Evolutionary conservation across 2,797 vertebrate species (phyloP).

Genomic region (Falco cherrug): DNA sequence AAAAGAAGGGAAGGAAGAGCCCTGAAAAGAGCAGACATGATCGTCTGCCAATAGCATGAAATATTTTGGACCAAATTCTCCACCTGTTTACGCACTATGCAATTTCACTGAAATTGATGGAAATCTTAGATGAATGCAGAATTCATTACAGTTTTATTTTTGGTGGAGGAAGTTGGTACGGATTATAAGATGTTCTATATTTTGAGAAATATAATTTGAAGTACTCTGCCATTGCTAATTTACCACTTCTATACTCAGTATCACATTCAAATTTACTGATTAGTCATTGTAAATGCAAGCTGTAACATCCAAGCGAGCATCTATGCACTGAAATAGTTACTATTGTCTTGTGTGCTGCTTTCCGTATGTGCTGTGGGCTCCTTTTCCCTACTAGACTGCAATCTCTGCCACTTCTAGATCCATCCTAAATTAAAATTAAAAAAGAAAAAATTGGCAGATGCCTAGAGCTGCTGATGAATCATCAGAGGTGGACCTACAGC

Average conservation of each 20-base stretch:
- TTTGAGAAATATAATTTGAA: slow-evolving; percentile 63
- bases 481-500: slow-evolving; percentile 56
- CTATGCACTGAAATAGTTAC: slow-evolving; percentile 52
- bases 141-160: slow-evolving; percentile 45
- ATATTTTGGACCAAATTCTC: slow-evolving; percentile 41
- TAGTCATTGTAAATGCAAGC: slow-evolving; percentile 56
- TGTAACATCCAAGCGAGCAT: slow-evolving; percentile 10
- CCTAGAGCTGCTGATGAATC: slow-evolving; percentile 32
- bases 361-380: neutral
- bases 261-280: slow-evolving; percentile 60
- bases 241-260: slow-evolving; percentile 42
- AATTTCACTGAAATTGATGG: slow-evolving; percentile 23
- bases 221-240: slow-evolving; percentile 54
- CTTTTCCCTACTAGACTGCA: slow-evolving; percentile 20
- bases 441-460: slow-evolving; percentile 49
- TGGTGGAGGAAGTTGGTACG: slow-evolving; percentile 33
- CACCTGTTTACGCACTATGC: slow-evolving; percentile 16
- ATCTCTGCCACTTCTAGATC: slow-evolving; percentile 30
- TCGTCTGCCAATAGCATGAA: neutral
- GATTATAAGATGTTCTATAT: slow-evolving; percentile 35
- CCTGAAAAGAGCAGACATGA: neutral
- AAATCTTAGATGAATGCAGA: neutral
- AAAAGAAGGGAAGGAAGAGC: neutral
- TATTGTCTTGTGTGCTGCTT: slow-evolving; percentile 42
- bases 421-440: slow-evolving; percentile 40